Conservation (phyloP, 2,888 invertebrate genomes). For the Meteorus cinctellus region DNA sequence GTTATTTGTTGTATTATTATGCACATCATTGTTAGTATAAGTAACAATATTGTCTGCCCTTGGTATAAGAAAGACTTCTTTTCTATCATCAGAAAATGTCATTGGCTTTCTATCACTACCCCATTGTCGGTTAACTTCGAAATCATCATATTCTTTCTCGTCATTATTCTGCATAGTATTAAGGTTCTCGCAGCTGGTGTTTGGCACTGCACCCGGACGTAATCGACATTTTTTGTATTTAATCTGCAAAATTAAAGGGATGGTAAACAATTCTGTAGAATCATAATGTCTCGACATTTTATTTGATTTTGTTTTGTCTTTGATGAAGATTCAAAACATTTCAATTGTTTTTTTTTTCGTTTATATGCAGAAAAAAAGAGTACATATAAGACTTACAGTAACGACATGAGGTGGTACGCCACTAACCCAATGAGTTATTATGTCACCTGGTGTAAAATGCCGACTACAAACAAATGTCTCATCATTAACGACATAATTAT, state of each 20-base stretch:
- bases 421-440: slow-evolving; percentile 70
- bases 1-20: slow-evolving; percentile 14
- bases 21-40: slow-evolving; percentile 35
- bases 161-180: slow-evolving; percentile 44
- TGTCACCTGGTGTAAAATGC: slow-evolving; percentile 66
- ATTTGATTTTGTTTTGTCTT: no score
- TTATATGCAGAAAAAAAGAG: background rate
- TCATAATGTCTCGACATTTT: background rate
- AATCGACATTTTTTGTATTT: slow-evolving; percentile 68
- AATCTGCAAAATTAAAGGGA: slow-evolving; percentile 54
- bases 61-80: slow-evolving; percentile 48
- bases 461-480: slow-evolving; percentile 69
- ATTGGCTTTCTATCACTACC: slow-evolving; percentile 33
- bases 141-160: slow-evolving; percentile 50
- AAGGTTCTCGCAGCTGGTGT: slow-evolving; percentile 44
- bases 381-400: slow-evolving; percentile 58
- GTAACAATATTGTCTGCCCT: slow-evolving; percentile 43
- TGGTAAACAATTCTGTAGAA: background rate
- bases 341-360: background rate
- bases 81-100: slow-evolving; percentile 23
- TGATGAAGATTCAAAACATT: no score
- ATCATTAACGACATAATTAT: slow-evolving; percentile 65
- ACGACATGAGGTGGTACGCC: slow-evolving; percentile 69
- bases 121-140: slow-evolving; percentile 49
- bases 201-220: slow-evolving; percentile 64